Evolutionary conservation across 2,888 invertebrate genomes (phyloP), one percentile per base, ranked within the genome.

Genomic region (Xestia c-nigrum): DNA sequence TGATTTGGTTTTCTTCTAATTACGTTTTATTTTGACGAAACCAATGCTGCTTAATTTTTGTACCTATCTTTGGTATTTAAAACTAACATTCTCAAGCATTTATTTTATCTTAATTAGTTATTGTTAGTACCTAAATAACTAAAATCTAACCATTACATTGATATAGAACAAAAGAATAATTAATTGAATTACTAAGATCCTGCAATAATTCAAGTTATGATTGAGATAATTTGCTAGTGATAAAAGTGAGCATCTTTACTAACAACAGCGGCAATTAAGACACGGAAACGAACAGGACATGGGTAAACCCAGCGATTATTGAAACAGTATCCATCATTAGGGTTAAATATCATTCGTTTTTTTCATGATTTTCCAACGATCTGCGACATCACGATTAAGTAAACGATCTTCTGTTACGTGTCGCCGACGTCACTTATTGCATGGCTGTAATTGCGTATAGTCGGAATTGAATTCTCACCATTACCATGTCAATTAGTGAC

Each of bases 341-440:
- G 61, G 19, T 72, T 72, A 70, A n/a, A n/a, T 72, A 70, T 83
- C 63, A 75, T 73, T 40, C 70, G 46, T 77, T 81, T 81, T n/a
- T 83, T 81, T 82, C 31, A 75, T 67, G 74, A 70, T 66, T 77
- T 71, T 78, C 76, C 76, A 68, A 52, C 80, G 80, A 77, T 85
- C 83, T 75, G 70, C 43, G 74, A 84, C 85, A 83, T 46, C 74
- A 76, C 80, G 80, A 89, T 90, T 88, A 89, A 72, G 75, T 83
- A 81, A 80, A 82, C 81, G 80, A 85, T 87, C 84, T 85, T 83
- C 79, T 85, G 76, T 86, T 86, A 83, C 87, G 88, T 85, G 78
- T 86, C 77, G 46, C 50, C 78, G 7, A 84, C 94, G 94, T 94
- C 94, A 94, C 85, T 87, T 83, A 87, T 94, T 89, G 91, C 94